phyloP scores from a whole-genome alignment of 2,888 invertebrate species.

The Plemyria rubiginata region DNA sequence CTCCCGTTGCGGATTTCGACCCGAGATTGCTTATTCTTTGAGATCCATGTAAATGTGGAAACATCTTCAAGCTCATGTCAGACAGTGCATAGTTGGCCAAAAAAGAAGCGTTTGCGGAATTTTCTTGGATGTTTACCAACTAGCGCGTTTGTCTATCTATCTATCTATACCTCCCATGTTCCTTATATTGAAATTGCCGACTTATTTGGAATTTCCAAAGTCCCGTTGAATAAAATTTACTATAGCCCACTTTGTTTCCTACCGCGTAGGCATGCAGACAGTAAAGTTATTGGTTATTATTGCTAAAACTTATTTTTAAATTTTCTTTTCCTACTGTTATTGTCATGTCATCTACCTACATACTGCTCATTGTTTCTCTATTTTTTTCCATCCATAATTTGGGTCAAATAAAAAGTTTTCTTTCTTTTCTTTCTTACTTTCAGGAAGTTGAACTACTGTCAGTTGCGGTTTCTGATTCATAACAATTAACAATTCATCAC shows the following conservation, averaged over 20 bases:
- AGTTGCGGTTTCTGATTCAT: conserved; percentile 50
- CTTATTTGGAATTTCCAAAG: conserved; percentile 18
- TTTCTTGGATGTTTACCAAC: conserved; percentile 37
- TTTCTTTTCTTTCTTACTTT: too few species aligned
- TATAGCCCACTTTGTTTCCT: neutral
- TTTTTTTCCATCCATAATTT: too few species aligned
- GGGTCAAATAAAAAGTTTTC: too few species aligned
- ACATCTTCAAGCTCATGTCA: conserved; percentile 18
- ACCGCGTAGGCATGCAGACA: too few species aligned
- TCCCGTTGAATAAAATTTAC: neutral
- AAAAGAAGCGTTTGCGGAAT: conserved; percentile 10
- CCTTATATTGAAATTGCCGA: conserved; percentile 8
- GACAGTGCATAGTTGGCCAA: conserved; percentile 18
- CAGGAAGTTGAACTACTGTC: conserved; percentile 28
- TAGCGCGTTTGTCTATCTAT: conserved; percentile 22
- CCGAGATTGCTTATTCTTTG: too few species aligned
- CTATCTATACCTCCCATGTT: neutral
- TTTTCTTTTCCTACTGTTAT: too few species aligned
- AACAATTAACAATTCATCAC: conserved; percentile 45
- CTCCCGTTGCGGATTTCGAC: neutral
- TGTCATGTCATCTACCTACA: too few species aligned
- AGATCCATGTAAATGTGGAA: neutral
- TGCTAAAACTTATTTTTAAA: too few species aligned
- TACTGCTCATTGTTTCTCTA: too few species aligned
- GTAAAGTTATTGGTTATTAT: conserved; percentile 3